Conservation (phyloP, 2,113 vertebrate species). For the Coryphaenoides rupestris region DNA sequence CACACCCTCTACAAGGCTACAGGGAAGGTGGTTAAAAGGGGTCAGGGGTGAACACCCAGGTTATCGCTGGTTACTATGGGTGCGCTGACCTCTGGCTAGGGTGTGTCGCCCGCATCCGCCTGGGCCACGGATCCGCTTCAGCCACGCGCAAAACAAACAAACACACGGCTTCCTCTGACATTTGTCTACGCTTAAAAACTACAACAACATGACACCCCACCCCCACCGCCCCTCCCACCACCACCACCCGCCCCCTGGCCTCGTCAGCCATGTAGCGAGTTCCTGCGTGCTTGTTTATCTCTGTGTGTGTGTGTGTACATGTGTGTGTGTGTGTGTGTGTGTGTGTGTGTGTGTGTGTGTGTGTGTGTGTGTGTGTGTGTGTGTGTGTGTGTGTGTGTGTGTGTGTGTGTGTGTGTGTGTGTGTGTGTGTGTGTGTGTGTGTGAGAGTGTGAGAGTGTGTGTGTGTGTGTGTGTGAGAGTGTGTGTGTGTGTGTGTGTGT, state of each 20-base stretch:
- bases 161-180: conserved; percentile 37
- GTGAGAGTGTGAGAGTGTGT: not conserved
- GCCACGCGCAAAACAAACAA: too few species aligned
- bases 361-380: not conserved
- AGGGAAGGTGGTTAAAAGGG: conserved; percentile 23
- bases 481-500: too few species aligned
- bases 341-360: conserved; percentile 1
- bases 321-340: conserved; percentile 1
- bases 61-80: conserved; percentile 29
- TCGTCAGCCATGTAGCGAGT: not conserved
- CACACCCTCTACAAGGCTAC: conserved; percentile 12
- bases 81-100: conserved; percentile 16
- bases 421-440: not conserved
- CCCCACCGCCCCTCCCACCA: too few species aligned
- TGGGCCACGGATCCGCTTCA: too few species aligned
- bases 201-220: too few species aligned
- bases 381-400: too few species aligned
- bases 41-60: conserved; percentile 22
- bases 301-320: not conserved
- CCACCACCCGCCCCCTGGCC: not conserved
- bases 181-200: too few species aligned
- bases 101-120: too few species aligned
- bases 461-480: not conserved
- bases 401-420: too few species aligned
- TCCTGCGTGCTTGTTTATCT: not conserved